Evolutionary conservation across 2,888 invertebrate genomes (phyloP).

Genomic region (Heliconius sara): DNA sequence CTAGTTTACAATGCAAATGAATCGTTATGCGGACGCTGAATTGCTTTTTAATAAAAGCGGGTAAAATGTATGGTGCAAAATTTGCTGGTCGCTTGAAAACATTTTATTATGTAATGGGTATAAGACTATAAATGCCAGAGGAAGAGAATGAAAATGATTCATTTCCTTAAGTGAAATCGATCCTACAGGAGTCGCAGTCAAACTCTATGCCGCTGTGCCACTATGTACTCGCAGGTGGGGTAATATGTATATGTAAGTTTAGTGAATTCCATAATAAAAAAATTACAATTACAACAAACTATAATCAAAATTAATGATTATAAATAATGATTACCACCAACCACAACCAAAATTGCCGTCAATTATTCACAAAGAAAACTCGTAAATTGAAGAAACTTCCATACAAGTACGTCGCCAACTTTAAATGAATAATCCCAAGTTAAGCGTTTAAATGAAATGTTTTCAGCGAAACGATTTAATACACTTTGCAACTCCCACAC

Average conservation of each 20-base stretch:
- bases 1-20: constrained; percentile 70
- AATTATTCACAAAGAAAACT: constrained; percentile 20
- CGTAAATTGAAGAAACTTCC: constrained; percentile 29
- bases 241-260: too few species aligned
- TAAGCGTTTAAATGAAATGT: constrained; percentile 37
- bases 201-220: too few species aligned
- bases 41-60: constrained; percentile 44
- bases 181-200: neutral
- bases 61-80: neutral
- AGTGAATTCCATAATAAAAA: neutral
- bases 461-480: constrained; percentile 39
- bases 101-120: neutral
- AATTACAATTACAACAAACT: neutral
- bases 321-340: neutral
- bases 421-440: constrained; percentile 36
- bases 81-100: constrained; percentile 19
- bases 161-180: neutral
- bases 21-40: constrained; percentile 53
- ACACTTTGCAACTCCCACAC: constrained; percentile 31
- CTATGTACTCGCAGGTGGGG: too few species aligned
- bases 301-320: neutral
- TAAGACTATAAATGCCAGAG: too few species aligned
- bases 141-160: too few species aligned
- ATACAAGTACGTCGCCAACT: constrained; percentile 15
- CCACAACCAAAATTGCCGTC: constrained; percentile 4